Percentiles rank a stretch among this genome's conserved stretches.
phyloP scores from a whole-genome alignment of 2,888 invertebrate species.

The Nomada fabriciana region DNA sequence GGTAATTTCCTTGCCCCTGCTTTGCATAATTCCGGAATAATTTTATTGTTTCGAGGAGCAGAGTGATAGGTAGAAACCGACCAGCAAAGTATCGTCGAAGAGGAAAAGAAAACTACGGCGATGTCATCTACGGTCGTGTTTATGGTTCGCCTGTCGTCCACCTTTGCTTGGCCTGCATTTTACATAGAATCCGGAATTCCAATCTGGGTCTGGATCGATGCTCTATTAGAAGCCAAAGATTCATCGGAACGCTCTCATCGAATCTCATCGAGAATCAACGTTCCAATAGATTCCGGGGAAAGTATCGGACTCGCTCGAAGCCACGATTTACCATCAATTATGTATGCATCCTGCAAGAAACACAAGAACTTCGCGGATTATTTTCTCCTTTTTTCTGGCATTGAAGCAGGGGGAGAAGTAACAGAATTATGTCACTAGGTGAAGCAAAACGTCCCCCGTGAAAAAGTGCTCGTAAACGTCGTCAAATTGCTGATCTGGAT shows the following conservation, averaged over 20 bases:
- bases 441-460: not conserved
- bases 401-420: too few species aligned
- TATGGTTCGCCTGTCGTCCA: slow-evolving; percentile 35
- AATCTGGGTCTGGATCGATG: not conserved
- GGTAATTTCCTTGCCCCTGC: slow-evolving; percentile 6
- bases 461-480: not conserved
- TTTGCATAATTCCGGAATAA: slow-evolving; percentile 49
- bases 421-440: slow-evolving; percentile 50
- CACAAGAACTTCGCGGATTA: not conserved
- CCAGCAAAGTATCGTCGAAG: not conserved
- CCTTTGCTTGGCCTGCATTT: slow-evolving; percentile 21
- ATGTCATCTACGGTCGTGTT: slow-evolving; percentile 15
- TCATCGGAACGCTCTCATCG: not conserved
- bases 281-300: slow-evolving; percentile 29
- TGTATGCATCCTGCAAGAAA: not conserved
- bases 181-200: not conserved
- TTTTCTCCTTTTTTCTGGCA: not conserved
- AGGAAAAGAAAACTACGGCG: not conserved
- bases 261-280: not conserved
- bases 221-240: not conserved
- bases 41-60: slow-evolving; percentile 43
- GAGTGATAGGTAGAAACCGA: not conserved
- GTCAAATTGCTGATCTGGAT: not conserved
- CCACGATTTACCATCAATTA: not conserved
- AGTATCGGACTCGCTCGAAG: slow-evolving; percentile 28